Conservation (phyloP, 2,113 vertebrate species). For the Chiloscyllium plagiosum region DNA sequence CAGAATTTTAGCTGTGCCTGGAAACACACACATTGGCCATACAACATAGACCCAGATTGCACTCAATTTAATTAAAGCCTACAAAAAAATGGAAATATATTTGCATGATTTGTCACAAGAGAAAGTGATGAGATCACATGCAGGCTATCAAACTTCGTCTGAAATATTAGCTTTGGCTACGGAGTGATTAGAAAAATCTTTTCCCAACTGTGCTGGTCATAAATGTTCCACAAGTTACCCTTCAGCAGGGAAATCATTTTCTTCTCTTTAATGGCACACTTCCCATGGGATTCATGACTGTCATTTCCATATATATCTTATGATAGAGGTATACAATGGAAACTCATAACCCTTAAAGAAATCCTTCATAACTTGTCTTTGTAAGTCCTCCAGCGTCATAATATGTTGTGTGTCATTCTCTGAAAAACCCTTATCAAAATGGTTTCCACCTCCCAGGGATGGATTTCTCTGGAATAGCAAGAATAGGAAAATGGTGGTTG, state of each 20-base stretch:
- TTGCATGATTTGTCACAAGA: background rate
- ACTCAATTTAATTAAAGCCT: background rate
- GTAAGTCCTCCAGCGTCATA: too few species aligned
- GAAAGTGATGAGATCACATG: background rate
- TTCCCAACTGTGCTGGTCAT: background rate
- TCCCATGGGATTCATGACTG: background rate
- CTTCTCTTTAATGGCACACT: background rate
- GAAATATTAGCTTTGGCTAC: background rate
- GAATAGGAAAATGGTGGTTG: too few species aligned
- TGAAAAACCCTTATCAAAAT: too few species aligned
- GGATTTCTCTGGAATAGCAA: too few species aligned
- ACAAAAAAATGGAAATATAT: background rate
- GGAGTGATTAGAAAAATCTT: background rate
- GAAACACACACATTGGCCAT: too few species aligned
- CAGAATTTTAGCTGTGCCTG: too few species aligned
- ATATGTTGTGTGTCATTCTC: too few species aligned
- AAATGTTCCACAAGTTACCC: background rate
- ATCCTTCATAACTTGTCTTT: too few species aligned
- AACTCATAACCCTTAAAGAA: too few species aligned
- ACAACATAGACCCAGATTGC: background rate
- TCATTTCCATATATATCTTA: background rate
- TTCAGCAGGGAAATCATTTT: background rate
- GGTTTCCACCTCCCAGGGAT: too few species aligned
- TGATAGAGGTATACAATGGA: too few species aligned
- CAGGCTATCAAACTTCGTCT: background rate